phyloP scores from a whole-genome alignment of 2,113 vertebrate species.

The Colinus virginianus region DNA sequence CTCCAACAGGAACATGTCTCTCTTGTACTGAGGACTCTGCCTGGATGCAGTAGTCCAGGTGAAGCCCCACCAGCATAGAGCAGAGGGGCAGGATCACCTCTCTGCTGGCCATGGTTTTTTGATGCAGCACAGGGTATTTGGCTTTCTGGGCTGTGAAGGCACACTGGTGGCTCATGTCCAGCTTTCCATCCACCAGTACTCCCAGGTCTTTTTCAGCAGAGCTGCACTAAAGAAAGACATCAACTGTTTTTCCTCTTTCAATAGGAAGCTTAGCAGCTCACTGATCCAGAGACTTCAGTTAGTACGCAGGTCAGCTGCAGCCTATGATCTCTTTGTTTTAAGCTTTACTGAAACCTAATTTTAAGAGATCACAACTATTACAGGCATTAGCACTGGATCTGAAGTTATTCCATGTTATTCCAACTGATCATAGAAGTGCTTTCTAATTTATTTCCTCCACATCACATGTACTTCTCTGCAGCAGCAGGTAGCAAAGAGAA shows the following conservation, averaged over 20 bases:
- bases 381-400: fast-evolving
- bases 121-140: too few species aligned
- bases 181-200: too few species aligned
- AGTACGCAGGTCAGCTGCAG: fast-evolving
- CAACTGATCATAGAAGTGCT: fast-evolving
- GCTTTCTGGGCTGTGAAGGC: too few species aligned
- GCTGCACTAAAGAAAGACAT: background rate
- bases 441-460: background rate
- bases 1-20: too few species aligned
- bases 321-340: too few species aligned
- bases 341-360: background rate
- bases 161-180: too few species aligned
- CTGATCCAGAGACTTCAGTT: background rate
- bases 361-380: background rate
- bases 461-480: fast-evolving
- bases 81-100: too few species aligned
- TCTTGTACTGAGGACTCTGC: too few species aligned
- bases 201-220: too few species aligned
- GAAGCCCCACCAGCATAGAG: too few species aligned
- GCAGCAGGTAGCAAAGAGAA: background rate
- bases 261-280: background rate
- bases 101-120: too few species aligned
- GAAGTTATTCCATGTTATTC: background rate
- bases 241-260: background rate
- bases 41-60: too few species aligned